Conservation (phyloP, 2,113 vertebrate species). For the Bubo blakistoni region DNA sequence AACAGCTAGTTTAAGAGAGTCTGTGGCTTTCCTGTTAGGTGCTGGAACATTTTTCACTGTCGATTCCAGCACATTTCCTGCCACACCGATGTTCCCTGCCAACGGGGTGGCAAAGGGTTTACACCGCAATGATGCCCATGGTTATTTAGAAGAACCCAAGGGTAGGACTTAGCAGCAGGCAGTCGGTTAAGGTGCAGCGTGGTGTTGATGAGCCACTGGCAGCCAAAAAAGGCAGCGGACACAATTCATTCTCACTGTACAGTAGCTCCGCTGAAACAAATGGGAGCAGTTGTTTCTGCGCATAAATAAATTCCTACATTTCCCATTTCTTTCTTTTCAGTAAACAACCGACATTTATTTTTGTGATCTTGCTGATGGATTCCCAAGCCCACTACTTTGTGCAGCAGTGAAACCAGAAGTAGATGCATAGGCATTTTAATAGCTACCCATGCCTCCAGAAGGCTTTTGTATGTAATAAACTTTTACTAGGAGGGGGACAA, state of each 20-base stretch:
- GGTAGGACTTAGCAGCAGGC: neutral
- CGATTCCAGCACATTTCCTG: neutral
- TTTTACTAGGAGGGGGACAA: conserved; percentile 31
- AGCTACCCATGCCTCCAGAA: neutral
- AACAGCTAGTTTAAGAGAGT: conserved; percentile 56
- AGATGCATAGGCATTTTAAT: neutral
- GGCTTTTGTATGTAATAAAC: neutral
- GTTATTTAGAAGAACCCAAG: neutral
- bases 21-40: conserved; percentile 15
- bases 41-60: conserved; percentile 46
- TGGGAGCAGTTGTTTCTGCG: neutral
- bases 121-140: rapidly evolving
- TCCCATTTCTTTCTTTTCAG: neutral
- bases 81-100: neutral
- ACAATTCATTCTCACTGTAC: neutral
- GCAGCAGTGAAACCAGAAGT: neutral
- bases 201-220: neutral
- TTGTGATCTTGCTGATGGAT: neutral
- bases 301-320: neutral
- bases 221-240: neutral
- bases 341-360: neutral
- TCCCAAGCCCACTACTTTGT: neutral
- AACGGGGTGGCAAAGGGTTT: neutral
- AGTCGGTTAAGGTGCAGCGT: neutral
- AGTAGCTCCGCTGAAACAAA: neutral